Conservation (phyloP, 2,888 invertebrate species). For the Clitarchus hookeri region DNA sequence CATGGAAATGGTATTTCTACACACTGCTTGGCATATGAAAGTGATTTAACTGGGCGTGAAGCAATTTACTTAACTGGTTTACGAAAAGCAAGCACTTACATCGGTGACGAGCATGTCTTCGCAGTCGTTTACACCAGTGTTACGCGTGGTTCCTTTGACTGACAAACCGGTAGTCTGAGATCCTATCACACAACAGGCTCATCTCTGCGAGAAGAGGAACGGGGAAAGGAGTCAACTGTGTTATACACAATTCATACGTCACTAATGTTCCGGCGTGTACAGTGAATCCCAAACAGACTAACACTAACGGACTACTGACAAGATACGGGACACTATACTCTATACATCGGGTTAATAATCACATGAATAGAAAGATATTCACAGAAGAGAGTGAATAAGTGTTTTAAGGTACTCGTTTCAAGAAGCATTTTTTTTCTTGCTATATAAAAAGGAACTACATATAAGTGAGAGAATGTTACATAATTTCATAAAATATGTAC, state of each 20-base stretch:
- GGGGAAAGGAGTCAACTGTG: not conserved
- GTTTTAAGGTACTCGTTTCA: not conserved
- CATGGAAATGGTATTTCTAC: too few species aligned
- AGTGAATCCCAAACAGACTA: not conserved
- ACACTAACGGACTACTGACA: not conserved
- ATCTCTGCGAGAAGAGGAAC: slow-evolving; percentile 64
- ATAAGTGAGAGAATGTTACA: not conserved
- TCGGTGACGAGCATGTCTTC: slow-evolving; percentile 85
- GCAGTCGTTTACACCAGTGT: slow-evolving; percentile 93
- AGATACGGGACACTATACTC: not conserved
- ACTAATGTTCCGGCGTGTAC: not conserved
- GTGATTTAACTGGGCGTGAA: too few species aligned
- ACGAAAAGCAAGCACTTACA: slow-evolving; percentile 67
- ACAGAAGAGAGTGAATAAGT: not conserved
- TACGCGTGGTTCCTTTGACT: slow-evolving; percentile 93
- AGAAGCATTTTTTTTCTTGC: not conserved
- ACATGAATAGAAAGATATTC: not conserved
- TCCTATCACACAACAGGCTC: slow-evolving; percentile 81
- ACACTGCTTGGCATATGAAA: too few species aligned
- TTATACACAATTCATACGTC: not conserved
- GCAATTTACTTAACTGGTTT: too few species aligned
- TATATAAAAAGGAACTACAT: not conserved
- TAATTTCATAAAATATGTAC: not conserved
- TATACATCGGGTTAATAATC: not conserved
- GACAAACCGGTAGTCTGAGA: slow-evolving; percentile 87